These are phyloP conservation scores for Andrena fulva DNA, from an alignment of 2,888 invertebrate genomes.

Conservation along the genomic window DNA sequence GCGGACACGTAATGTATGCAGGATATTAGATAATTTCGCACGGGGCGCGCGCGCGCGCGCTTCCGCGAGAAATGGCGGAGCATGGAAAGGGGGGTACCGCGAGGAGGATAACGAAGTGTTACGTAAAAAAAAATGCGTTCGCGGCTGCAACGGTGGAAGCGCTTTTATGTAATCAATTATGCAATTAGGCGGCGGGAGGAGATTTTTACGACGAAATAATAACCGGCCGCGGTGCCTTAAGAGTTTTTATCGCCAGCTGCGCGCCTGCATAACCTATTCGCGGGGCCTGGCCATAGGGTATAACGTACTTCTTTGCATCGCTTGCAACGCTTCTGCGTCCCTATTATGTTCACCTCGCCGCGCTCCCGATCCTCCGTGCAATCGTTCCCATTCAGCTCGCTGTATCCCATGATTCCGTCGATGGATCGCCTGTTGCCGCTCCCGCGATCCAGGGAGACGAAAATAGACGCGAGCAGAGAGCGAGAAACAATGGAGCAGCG, in stretches of 20 bases:
- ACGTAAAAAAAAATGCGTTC: slow-evolving; percentile 21
- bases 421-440: neutral
- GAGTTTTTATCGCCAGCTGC: neutral
- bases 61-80: slow-evolving; percentile 54
- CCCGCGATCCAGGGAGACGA: neutral
- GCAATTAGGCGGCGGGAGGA: slow-evolving; percentile 33
- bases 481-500: slow-evolving; percentile 35
- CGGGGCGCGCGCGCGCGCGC: neutral
- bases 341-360: slow-evolving; percentile 57
- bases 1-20: slow-evolving; percentile 34
- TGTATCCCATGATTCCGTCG: neutral
- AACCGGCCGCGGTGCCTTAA: neutral
- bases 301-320: slow-evolving; percentile 57
- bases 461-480: neutral
- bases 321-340: slow-evolving; percentile 38
- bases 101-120: slow-evolving; percentile 30
- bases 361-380: neutral
- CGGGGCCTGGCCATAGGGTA: neutral
- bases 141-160: neutral
- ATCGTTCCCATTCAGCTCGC: neutral
- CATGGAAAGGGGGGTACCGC: slow-evolving; percentile 11
- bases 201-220: slow-evolving; percentile 37
- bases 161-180: slow-evolving; percentile 52
- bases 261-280: slow-evolving; percentile 13
- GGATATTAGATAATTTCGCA: slow-evolving; percentile 58